Evolutionary conservation across 2,797 vertebrate species (phyloP).

Genomic region (Enteromius viviparus): DNA sequence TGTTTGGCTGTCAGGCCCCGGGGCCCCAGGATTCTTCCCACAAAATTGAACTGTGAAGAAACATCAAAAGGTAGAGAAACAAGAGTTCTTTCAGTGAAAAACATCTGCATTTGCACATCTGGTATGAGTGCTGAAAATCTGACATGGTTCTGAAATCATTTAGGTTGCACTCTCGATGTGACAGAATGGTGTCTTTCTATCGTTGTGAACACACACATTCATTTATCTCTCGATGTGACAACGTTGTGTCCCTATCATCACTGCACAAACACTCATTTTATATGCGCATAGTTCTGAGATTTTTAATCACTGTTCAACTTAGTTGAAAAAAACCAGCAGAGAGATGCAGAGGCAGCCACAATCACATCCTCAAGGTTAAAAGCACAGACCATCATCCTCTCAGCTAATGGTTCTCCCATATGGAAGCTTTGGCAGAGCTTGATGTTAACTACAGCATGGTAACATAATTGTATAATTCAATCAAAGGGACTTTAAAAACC

Average conservation of each 20-base stretch:
- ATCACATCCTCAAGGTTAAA: constrained; percentile 36
- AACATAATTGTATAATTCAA: constrained; percentile 48
- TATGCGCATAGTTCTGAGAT: background rate
- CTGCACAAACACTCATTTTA: background rate
- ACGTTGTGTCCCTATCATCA: background rate
- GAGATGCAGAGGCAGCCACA: constrained; percentile 1
- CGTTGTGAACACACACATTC: background rate
- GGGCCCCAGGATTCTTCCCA: constrained; percentile 97
- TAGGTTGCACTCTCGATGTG: background rate
- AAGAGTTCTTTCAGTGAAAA: constrained; percentile 37
- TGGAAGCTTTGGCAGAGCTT: constrained; percentile 28
- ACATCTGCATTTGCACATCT: constrained; percentile 39
- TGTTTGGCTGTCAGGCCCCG: constrained; percentile 98
- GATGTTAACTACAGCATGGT: constrained; percentile 32
- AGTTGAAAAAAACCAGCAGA: background rate
- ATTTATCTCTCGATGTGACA: background rate
- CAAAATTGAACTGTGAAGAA: constrained; percentile 90
- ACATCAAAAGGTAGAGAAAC: constrained; percentile 35
- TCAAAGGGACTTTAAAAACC: constrained; percentile 42
- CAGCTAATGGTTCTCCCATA: constrained; percentile 17
- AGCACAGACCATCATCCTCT: constrained; percentile 12
- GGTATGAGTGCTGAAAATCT: constrained; percentile 18
- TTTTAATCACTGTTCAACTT: background rate
- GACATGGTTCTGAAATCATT: background rate
- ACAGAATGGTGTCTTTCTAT: background rate